Base-by-base conservation (phyloP, 2,888 invertebrate genomes). In the Chouioia cunea region DNA sequence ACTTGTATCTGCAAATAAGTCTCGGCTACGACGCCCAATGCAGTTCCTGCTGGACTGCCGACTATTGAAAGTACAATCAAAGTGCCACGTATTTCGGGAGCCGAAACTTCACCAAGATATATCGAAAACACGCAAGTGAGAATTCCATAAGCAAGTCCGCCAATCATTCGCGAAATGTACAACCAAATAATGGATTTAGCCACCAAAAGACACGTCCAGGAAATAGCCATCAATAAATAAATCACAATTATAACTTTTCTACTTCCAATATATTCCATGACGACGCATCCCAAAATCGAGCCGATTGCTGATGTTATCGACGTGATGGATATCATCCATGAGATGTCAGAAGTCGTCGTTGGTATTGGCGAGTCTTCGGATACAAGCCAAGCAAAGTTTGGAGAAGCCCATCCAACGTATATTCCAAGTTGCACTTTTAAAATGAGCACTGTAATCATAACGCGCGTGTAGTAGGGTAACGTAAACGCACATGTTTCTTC, bases 11-110 rank as follows among this genome's bases (percentile, higher is more conserved):
- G 72, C 3, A 81, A 68, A 46, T 79, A 78, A 4, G 81, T 77
- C 6, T 82, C 84, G 65, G 81, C 76, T n/a, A 78, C 59, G 50
- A 77, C 79, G 12, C 81, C 82, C 2, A 83, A n/a, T 8, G 83
- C 59, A 4, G 71, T 77, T 6, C 84, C 84, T 0, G 81, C 46
- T 0, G 80, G 77, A 14, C 67, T 77, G 3, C 84, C 84, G 0
- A 79, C 46, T 0, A 80, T 76, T 43, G 81, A 77, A 3, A 81
- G 20, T 0, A 78, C 74, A 0, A 83, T 78, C 15, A 84, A 44
- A 0, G 81, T 76, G 2, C 84, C 85, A 0, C 85, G 79, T 14
- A 83, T 80, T 3, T 65, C 75, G 1, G 80, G 78, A 14, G 71
- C 70, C 0, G 81, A 76, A 23, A 81, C 76, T 57, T 82, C 82